Percentiles rank a stretch among this genome's conserved stretches.
Conservation (phyloP, 2,888 invertebrate species). For the Plebejus argus region DNA sequence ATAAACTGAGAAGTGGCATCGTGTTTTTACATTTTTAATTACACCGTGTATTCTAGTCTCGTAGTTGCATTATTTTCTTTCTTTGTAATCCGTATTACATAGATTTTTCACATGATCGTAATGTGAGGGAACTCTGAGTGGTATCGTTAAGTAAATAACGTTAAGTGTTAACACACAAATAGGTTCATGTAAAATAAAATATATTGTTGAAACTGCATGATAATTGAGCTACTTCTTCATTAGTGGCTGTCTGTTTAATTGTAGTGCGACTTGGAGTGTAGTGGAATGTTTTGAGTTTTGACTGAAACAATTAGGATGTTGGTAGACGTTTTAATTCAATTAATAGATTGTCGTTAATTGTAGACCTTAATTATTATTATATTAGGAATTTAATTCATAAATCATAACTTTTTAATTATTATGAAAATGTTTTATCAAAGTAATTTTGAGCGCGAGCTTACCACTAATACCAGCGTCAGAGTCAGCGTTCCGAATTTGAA, state of each 20-base stretch:
- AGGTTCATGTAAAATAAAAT: slow-evolving; percentile 5
- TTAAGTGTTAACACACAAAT: slow-evolving; percentile 5
- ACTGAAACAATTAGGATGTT: not conserved
- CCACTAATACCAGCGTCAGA: no score
- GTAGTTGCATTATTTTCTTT: slow-evolving; percentile 40
- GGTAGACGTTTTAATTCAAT: not conserved
- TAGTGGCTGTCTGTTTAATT: not conserved
- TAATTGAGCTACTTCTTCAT: slow-evolving; percentile 13
- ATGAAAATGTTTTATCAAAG: no score
- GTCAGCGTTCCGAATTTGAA: no score
- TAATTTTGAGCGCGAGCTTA: no score
- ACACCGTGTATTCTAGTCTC: slow-evolving; percentile 59
- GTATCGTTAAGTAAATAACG: slow-evolving; percentile 20
- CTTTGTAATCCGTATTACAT: slow-evolving; percentile 28
- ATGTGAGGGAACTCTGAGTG: not conserved
- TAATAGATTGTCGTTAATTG: not conserved
- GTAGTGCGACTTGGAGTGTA: not conserved
- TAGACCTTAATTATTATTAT: not conserved
- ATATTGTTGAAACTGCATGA: not conserved
- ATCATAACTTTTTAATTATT: no score
- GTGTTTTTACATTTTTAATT: slow-evolving; percentile 75
- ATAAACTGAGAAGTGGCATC: slow-evolving; percentile 78
- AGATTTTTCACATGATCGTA: slow-evolving; percentile 23
- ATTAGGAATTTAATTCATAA: not conserved
- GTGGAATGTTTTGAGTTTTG: slow-evolving; percentile 19